Base-by-base conservation (phyloP, 2,888 invertebrate genomes). In the Dicyrtoma fusca region DNA sequence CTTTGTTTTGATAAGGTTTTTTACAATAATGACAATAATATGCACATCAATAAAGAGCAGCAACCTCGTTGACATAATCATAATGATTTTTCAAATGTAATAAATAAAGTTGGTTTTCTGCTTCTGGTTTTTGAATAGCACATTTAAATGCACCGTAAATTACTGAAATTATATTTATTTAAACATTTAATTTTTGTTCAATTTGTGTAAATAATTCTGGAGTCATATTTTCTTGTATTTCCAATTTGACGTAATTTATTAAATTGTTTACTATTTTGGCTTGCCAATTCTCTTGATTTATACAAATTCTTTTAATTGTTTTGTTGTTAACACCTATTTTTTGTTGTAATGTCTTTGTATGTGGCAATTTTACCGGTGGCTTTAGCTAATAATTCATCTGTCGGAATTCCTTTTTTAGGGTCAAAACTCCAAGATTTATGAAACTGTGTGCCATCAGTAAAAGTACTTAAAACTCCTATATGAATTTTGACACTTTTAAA, bases 141-240 rank as follows among this genome's bases (percentile, higher is more conserved):
- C 51, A 51, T 10, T 10, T 19, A 51, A 51, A 51, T 51, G n/a
- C 19, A 5, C 51, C 51, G 10, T 51, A 3, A 17, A 19, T 17
- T 51, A 19, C 3, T 6, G n/a, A 51, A 17, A 51, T 51, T 17
- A 51, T 51, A 51, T 51, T 51, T 51, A 51, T 51, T 51, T 51
- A 4, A 51, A 51, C n/a, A 3, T 51, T 19, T 17, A 51, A 19
- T 51, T 51, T 51, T 3, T 17, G 3, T 51, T 51, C 3, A 51
- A 51, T 51, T 51, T 51, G 3, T 6, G n/a, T 51, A 11, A 51
- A 17, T 51, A 17, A n/a, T 17, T n/a, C 51, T 51, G 19, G 4
- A 17, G 51, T 17, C 19, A 51, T 51, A 6, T 11, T 11, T 17
- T 51, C 34, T 51, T 51, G 51, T n/a, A 51, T 17, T 19, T 51